Conservation (phyloP, 1,140 invertebrate species). For the Papilio polytes region DNA sequence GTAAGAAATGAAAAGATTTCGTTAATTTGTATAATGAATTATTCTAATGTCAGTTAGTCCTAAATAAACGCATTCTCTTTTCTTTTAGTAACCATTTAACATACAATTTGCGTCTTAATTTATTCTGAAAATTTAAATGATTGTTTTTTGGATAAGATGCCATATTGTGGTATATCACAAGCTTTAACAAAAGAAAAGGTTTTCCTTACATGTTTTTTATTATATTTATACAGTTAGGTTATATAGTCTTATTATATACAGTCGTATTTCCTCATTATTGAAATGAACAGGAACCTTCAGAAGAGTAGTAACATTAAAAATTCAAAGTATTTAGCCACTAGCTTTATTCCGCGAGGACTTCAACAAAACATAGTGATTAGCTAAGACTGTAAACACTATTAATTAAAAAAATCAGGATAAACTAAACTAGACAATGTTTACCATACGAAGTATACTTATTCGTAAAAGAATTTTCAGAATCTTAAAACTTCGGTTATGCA, state of each 20-base stretch:
- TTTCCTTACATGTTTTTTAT: neutral
- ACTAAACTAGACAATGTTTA: no score
- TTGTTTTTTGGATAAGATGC: conserved; percentile 4
- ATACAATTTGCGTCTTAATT: conserved; percentile 9
- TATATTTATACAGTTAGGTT: neutral
- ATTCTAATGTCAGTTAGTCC: conserved; percentile 17
- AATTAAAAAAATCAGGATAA: no score
- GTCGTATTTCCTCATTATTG: neutral
- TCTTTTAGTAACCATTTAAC: conserved; percentile 9
- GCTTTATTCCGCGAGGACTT: no score
- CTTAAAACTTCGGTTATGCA: neutral
- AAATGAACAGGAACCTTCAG: neutral
- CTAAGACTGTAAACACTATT: no score
- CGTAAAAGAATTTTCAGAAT: neutral
- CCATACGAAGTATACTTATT: neutral
- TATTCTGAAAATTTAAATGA: neutral
- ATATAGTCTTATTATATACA: neutral
- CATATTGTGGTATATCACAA: neutral
- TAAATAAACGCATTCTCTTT: conserved; percentile 8
- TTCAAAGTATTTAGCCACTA: no score
- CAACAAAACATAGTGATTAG: no score
- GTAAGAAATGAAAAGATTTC: conserved; percentile 19
- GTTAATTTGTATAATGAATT: conserved; percentile 29
- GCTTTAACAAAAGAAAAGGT: neutral
- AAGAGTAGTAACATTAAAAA: no score